phyloP scores from a whole-genome alignment of 1,140 invertebrate species.

The Drosophila carrolli region DNA sequence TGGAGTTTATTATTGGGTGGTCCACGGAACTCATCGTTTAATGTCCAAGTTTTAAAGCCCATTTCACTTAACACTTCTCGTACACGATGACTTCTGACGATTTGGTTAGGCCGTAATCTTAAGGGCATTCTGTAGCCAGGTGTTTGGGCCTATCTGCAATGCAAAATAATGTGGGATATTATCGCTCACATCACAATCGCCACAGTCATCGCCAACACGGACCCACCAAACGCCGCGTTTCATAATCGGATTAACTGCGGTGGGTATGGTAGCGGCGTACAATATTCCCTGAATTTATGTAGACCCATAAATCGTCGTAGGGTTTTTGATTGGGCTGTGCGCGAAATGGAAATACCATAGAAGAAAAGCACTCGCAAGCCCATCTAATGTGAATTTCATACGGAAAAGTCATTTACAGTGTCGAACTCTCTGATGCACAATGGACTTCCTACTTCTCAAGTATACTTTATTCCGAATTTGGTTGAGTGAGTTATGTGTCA shows the following conservation, averaged over 20 bases:
- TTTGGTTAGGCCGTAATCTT: slow-evolving; percentile 7
- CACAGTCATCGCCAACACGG: not conserved
- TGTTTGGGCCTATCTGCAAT: slow-evolving; percentile 25
- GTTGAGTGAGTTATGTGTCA: slow-evolving; percentile 3
- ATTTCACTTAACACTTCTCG: slow-evolving; percentile 46
- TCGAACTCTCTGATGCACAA: slow-evolving; percentile 6
- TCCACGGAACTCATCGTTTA: slow-evolving; percentile 12
- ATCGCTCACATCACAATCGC: slow-evolving; percentile 35
- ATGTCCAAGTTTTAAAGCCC: slow-evolving; percentile 39
- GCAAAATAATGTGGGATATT: slow-evolving; percentile 54
- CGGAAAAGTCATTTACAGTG: slow-evolving; percentile 38
- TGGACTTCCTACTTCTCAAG: slow-evolving; percentile 26
- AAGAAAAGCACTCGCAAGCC: slow-evolving; percentile 19
- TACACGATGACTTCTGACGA: slow-evolving; percentile 35
- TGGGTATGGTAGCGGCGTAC: slow-evolving; percentile 59
- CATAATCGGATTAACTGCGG: slow-evolving; percentile 81
- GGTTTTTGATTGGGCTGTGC: slow-evolving; percentile 57
- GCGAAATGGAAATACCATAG: slow-evolving; percentile 52
- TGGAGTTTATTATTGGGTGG: slow-evolving; percentile 39
- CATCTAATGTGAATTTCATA: slow-evolving; percentile 61
- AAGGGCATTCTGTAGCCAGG: slow-evolving; percentile 32
- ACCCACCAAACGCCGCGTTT: slow-evolving; percentile 49
- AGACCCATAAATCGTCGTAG: slow-evolving; percentile 73
- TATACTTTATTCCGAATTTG: slow-evolving; percentile 27
- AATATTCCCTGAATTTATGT: slow-evolving; percentile 79